Evolutionary conservation across 2,797 vertebrate species (phyloP), one percentile per base, ranked within the genome.

Genomic region (Euthynnus affinis): DNA sequence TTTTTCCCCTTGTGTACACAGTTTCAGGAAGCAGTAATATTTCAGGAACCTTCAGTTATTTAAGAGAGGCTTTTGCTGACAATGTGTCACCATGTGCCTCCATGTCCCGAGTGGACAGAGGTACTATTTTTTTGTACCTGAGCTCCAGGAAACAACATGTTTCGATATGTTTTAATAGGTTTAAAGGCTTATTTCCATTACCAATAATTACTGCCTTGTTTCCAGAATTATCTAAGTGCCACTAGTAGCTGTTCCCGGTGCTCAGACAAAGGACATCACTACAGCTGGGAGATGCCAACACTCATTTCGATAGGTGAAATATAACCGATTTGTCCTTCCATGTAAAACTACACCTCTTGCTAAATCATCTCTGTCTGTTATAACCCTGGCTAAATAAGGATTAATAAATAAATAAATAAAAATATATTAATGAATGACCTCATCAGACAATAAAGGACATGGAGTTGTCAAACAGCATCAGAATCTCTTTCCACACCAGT

Each of bases 31-130:
- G 57, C 25, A 46, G 66, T 25, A 37, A 68, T 64, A 71, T 78
- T 78, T 78, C 10, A 20, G 53, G 23, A 72, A 29, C 48, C 53
- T 71, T 73, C 37, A 44, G 44, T 61, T 71, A 46, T 84, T 74
- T 44, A 59, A 60, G 13, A 22, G 37, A 76, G 27, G 66, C 42
- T 87, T 88, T 78, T 88, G 87, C 81, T 82, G 79, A 84, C 69
- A 71, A 15, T 82, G 65, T 63, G 42, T 75, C 29, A 84, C 56
- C 70, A 27, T 81, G 65, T 63, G 42, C 75, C 29, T 85, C 56
- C 68, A 23, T 46, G 66, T 75, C 79, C 70, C 56, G 10, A 61
- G 15, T 82, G 71, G 27, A 80, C 58, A 59, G 40, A 59, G 27
- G n/a, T 52, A 52, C 23, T 23, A 9, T 64, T 66, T 48, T 80